phyloP scores from a whole-genome alignment of 2,113 vertebrate species.

The Mesoclemmys tuberculata region DNA sequence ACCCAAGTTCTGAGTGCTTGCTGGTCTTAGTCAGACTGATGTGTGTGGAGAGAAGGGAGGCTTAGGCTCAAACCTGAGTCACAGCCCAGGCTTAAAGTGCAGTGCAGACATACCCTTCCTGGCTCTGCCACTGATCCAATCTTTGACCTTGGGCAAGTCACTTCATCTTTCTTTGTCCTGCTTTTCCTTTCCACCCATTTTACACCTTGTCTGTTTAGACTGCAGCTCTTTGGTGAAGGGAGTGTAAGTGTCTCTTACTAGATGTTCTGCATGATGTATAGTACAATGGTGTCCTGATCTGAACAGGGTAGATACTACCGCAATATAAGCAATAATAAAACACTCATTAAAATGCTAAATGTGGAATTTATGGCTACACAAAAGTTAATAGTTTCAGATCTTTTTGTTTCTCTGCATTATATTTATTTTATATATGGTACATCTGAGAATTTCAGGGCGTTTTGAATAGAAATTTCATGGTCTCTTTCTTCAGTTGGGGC shows the following conservation, averaged over 20 bases:
- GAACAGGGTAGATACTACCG: background rate
- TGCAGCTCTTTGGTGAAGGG: background rate
- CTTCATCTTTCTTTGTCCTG: background rate
- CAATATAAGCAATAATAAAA: background rate
- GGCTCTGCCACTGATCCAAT: background rate
- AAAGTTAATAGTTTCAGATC: background rate
- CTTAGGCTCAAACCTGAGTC: background rate
- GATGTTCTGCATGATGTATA: background rate
- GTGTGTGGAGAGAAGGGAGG: background rate
- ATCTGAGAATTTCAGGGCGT: slow-evolving; percentile 19
- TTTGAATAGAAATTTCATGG: slow-evolving; percentile 44
- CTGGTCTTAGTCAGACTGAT: background rate
- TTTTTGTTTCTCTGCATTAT: background rate
- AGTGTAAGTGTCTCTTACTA: background rate
- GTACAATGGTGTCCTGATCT: background rate
- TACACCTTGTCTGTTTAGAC: background rate
- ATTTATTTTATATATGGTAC: background rate
- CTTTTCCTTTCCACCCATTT: background rate
- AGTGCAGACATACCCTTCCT: background rate
- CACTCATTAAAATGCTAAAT: background rate
- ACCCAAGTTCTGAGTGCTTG: background rate
- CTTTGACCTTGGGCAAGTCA: background rate
- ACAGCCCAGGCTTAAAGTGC: background rate
- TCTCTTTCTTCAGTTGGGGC: slow-evolving; percentile 32
- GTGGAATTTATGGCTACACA: background rate